Evolutionary conservation across 2,113 vertebrate species (phyloP).

Genomic region (Neopipo cinnamomea): DNA sequence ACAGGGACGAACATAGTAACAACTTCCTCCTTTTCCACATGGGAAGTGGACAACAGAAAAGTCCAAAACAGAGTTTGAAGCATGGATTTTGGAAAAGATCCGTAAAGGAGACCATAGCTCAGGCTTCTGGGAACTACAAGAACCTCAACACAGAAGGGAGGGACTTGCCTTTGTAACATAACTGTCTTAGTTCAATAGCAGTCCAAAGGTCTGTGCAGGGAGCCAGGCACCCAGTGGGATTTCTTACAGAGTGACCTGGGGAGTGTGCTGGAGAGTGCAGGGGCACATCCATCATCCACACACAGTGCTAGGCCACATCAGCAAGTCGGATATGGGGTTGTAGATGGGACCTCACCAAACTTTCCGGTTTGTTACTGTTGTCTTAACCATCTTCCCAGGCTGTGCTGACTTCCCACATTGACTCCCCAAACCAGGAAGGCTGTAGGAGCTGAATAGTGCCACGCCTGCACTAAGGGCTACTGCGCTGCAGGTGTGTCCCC

Average conservation of each 20-base stretch:
- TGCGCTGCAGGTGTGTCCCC: accelerated
- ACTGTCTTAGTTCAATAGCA: not conserved
- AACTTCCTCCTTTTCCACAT: not conserved
- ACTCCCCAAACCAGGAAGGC: not conserved
- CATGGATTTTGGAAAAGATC: not conserved
- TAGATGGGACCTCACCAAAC: not conserved
- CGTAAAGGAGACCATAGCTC: not conserved
- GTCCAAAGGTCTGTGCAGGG: not conserved
- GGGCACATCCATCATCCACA: not conserved
- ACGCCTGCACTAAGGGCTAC: not conserved
- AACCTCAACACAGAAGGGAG: not conserved
- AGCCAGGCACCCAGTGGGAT: not conserved
- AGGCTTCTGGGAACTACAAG: not conserved
- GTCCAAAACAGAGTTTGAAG: not conserved
- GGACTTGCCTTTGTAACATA: not conserved
- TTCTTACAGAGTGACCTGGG: no score
- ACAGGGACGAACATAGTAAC: not conserved
- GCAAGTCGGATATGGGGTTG: not conserved
- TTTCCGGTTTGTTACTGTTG: not conserved
- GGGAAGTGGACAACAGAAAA: not conserved
- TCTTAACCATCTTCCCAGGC: not conserved
- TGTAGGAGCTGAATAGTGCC: not conserved
- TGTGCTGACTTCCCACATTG: not conserved
- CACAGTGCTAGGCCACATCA: not conserved
- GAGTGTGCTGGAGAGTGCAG: not conserved